Evolutionary conservation across 2,797 vertebrate genomes (phyloP).

Genomic region (Melopsittacus undulatus): DNA sequence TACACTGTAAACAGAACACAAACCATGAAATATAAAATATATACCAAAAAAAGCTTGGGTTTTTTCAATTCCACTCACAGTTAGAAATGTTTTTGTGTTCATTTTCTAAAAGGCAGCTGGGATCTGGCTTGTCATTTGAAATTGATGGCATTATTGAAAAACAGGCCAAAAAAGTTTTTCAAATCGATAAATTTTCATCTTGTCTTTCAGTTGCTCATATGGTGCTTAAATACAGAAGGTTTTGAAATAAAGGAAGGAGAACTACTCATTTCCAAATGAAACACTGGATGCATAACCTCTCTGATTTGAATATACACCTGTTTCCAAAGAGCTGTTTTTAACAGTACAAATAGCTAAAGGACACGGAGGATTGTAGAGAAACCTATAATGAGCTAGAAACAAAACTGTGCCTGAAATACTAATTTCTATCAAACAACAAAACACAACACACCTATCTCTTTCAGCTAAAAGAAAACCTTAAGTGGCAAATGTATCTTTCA

Average conservation of each 20-base stretch:
- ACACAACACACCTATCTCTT: neutral
- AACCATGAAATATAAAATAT: neutral
- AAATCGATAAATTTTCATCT: neutral
- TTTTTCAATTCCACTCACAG: neutral
- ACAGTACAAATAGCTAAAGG: neutral
- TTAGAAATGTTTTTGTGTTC: neutral
- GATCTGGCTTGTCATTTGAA: neutral
- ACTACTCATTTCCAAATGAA: neutral
- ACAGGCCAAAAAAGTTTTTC: neutral
- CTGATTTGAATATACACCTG: neutral
- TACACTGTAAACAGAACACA: neutral
- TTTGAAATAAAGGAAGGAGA: neutral
- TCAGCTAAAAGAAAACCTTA: neutral
- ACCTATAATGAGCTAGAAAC: neutral
- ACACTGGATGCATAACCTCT: neutral
- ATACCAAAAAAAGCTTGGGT: neutral
- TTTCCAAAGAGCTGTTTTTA: neutral
- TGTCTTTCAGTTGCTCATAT: neutral
- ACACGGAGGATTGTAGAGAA: neutral
- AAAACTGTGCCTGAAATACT: neutral
- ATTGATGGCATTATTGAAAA: neutral
- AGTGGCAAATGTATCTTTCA: fast-evolving
- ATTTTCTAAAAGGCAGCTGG: neutral
- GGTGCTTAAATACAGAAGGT: neutral
- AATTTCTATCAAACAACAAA: neutral